Conservation (phyloP, 1,140 invertebrate genomes). For the Goniozus legneri region DNA sequence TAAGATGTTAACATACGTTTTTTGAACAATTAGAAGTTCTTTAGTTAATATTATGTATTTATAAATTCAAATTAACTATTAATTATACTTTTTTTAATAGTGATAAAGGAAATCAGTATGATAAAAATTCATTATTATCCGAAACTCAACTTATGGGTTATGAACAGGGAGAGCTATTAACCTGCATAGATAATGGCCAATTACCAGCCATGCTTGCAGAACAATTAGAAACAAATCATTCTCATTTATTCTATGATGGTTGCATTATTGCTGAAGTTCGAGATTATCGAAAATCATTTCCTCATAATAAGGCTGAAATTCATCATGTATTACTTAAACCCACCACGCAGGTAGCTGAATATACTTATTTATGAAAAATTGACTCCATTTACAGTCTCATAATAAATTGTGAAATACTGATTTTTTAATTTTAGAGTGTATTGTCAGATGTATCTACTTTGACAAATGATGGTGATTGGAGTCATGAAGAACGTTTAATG, state of each 20-base stretch:
- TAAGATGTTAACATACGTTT: too few species aligned
- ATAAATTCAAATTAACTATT: slow-evolving; percentile 7
- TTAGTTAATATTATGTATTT: background rate
- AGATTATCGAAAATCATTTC: slow-evolving; percentile 78
- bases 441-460: slow-evolving; percentile 71
- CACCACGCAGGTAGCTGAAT: slow-evolving; percentile 71
- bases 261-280: slow-evolving; percentile 89
- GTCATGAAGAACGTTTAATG: slow-evolving; percentile 71
- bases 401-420: background rate
- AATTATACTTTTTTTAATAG: slow-evolving; percentile 25
- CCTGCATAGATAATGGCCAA: slow-evolving; percentile 80
- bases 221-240: slow-evolving; percentile 74
- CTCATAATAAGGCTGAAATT: slow-evolving; percentile 67
- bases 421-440: slow-evolving; percentile 60
- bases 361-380: background rate
- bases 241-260: slow-evolving; percentile 84
- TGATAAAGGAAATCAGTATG: slow-evolving; percentile 46
- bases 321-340: slow-evolving; percentile 86
- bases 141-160: slow-evolving; percentile 75
- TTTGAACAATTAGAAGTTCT: background rate
- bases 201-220: slow-evolving; percentile 83
- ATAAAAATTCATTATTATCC: slow-evolving; percentile 63
- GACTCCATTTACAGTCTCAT: background rate
- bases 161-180: slow-evolving; percentile 71
- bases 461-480: slow-evolving; percentile 67